Evolutionary conservation across 1,140 invertebrate species (phyloP).

Genomic region (Pantala flavescens): DNA sequence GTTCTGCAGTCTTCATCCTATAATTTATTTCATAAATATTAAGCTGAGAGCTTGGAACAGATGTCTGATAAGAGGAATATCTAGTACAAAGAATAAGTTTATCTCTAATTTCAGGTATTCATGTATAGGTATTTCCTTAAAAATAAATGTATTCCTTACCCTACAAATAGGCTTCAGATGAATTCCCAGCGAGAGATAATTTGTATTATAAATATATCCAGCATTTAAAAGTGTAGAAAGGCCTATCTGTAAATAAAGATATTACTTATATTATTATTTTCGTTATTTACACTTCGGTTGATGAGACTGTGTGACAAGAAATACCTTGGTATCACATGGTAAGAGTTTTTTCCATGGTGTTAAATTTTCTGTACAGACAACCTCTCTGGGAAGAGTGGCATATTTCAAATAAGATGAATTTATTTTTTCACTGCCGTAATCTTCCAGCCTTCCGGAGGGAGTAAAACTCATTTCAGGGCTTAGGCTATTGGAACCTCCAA

Average conservation of each 20-base stretch:
- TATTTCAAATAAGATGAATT: conserved; percentile 60
- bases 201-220: conserved; percentile 80
- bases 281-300: too few relatives aligned
- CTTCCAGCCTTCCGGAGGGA: conserved; percentile 48
- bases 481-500: conserved; percentile 78
- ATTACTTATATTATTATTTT: neutral
- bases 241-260: conserved; percentile 48
- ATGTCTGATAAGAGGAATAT: too few relatives aligned
- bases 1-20: conserved; percentile 47
- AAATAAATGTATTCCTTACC: conserved; percentile 31
- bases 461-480: conserved; percentile 72
- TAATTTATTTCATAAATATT: conserved; percentile 16
- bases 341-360: conserved; percentile 96
- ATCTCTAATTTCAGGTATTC: neutral
- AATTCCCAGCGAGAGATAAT: conserved; percentile 84
- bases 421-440: conserved; percentile 35
- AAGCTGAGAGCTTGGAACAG: too few relatives aligned
- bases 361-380: conserved; percentile 96
- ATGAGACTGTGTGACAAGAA: neutral
- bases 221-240: conserved; percentile 82
- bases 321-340: conserved; percentile 75
- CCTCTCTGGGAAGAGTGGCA: conserved; percentile 82
- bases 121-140: neutral
- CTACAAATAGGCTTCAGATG: conserved; percentile 72
- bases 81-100: neutral